Evolutionary conservation across 35 echinoderm and acorn worm species (phyloP), one percentile per base, ranked within the genome.

Genomic region (Heliocidaris tuberculata): DNA sequence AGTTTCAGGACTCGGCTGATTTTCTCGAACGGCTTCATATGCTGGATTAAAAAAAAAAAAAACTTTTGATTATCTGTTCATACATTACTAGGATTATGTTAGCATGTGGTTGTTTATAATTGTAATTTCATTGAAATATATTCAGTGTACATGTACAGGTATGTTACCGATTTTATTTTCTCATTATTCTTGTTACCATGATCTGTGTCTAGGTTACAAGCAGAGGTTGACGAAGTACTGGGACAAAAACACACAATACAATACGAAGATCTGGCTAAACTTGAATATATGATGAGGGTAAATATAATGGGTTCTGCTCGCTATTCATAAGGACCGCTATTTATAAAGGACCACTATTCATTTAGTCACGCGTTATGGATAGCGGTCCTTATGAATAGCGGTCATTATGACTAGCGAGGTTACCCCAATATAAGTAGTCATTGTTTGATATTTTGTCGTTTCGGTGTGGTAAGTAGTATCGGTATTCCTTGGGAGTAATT

Each of bases 241-340:
- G 91, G 91, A 50, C 91, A 93, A 31, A 93, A 93, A 59, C 91
- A 32, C 30, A 59, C 50, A 32, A 93, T 93, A 10, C 47, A 93
- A 19, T 93, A 93, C 47, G 91, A 93, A 13, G 91, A 93, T 59
- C 13, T 93, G 48, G 47, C 50, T 5, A 93, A 93, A 31, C 50
- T 93, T 13, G 91, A 93, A 59, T 93, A 50, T 48, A 93, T 93
- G 91, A 93, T 93, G 91, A 32, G 91, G 48, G 90, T 92, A 56
- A 92, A 48, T n/a, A n/a, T n/a, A n/a, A n/a, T n/a, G n/a, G n/a
- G n/a, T n/a, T n/a, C n/a, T n/a, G n/a, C n/a, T n/a, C n/a, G n/a
- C n/a, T n/a, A n/a, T n/a, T n/a, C n/a, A n/a, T n/a, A n/a, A n/a
- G n/a, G n/a, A n/a, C n/a, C n/a, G n/a, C n/a, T n/a, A n/a, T n/a